These are phyloP conservation scores for Poeciliopsis presidionis DNA, from an alignment of 2,797 vertebrate genomes.

Conservation along the genomic window DNA sequence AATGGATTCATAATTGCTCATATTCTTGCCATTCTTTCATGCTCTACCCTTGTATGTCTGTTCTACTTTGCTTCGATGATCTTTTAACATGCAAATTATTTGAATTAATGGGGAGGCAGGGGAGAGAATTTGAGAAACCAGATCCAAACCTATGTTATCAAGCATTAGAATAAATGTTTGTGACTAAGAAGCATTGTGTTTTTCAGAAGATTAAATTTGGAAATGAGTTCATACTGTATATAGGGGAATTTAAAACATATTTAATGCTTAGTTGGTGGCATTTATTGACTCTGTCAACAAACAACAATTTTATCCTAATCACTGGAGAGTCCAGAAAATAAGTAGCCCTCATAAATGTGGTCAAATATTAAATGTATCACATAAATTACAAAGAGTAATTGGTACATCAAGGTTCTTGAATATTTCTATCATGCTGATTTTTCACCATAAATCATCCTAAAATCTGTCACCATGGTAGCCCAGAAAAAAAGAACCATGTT, in stretches of 20 bases:
- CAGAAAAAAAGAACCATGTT: not conserved
- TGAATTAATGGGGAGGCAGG: slow-evolving; percentile 5
- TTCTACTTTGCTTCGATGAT: slow-evolving; percentile 22
- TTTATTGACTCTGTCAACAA: not conserved
- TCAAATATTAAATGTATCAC: not conserved
- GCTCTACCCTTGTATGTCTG: slow-evolving; percentile 18
- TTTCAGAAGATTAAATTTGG: not conserved
- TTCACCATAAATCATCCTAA: not conserved
- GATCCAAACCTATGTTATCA: slow-evolving; percentile 16
- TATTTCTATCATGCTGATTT: not conserved
- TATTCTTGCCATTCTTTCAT: slow-evolving; percentile 36
- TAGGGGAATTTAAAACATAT: not conserved
- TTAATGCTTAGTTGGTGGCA: not conserved
- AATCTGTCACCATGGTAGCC: not conserved
- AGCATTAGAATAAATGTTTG: not conserved
- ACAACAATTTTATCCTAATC: not conserved
- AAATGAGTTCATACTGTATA: too few relatives aligned
- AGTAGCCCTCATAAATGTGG: not conserved
- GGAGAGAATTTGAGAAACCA: not conserved
- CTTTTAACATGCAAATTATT: slow-evolving; percentile 51
- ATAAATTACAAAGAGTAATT: not conserved
- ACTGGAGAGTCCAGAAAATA: not conserved
- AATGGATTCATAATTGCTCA: slow-evolving; percentile 57
- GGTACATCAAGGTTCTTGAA: not conserved
- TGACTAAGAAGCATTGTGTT: not conserved